Evolutionary conservation across 2,888 invertebrate genomes (phyloP).

Genomic region (Diloba caeruleocephala): DNA sequence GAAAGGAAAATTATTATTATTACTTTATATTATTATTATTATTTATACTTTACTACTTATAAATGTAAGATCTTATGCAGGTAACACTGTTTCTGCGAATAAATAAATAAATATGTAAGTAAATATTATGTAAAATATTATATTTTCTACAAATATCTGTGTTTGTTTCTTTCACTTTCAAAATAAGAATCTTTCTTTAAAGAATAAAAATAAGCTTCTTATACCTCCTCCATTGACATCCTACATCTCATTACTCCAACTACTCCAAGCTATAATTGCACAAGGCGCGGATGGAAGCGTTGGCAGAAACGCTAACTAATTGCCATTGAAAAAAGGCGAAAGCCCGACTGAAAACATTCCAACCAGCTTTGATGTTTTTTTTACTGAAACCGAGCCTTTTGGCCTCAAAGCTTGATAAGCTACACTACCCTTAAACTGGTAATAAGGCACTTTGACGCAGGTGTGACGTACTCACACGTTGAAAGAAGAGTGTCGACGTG

Average conservation of each 20-base stretch:
- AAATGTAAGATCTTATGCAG: too few relatives aligned
- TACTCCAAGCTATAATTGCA: constrained; percentile 82
- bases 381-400: constrained; percentile 70
- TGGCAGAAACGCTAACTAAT: constrained; percentile 86
- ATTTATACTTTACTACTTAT: too few relatives aligned
- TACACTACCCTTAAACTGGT: constrained; percentile 79
- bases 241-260: constrained; percentile 44
- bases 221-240: constrained; percentile 51
- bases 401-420: constrained; percentile 84
- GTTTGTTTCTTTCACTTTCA: too few relatives aligned
- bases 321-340: constrained; percentile 90
- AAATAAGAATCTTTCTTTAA: neutral
- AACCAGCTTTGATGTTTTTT: constrained; percentile 84
- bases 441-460: constrained; percentile 86
- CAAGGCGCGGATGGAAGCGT: constrained; percentile 81
- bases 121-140: too few relatives aligned
- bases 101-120: too few relatives aligned
- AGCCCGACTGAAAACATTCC: constrained; percentile 86
- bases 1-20: too few relatives aligned
- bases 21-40: too few relatives aligned
- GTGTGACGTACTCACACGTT: constrained; percentile 74
- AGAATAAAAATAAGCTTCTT: neutral
- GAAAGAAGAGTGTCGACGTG: constrained; percentile 73
- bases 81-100: too few relatives aligned
- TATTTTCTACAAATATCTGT: too few relatives aligned